These are phyloP conservation scores for Grammomys surdaster DNA, from an alignment of 2,113 vertebrate genomes.

Conservation along the genomic window DNA sequence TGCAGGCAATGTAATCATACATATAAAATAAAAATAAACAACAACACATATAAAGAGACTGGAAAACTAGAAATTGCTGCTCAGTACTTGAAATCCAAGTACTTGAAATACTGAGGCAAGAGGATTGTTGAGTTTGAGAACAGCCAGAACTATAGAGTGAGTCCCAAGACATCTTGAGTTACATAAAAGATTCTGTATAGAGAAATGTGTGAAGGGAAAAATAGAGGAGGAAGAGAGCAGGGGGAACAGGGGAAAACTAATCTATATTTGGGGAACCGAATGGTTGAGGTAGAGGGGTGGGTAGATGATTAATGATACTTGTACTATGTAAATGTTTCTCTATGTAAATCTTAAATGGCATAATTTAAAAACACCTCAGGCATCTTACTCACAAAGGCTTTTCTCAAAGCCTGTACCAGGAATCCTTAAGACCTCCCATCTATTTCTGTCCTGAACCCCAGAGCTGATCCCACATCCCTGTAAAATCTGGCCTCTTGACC, in stretches of 20 bases:
- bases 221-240: neutral
- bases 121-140: neutral
- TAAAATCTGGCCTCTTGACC: neutral
- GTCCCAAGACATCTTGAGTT: neutral
- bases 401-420: neutral
- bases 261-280: neutral
- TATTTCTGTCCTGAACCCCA: neutral
- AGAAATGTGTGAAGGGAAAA: neutral
- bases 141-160: neutral
- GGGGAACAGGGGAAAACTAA: neutral
- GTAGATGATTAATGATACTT: neutral
- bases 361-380: neutral
- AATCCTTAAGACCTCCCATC: neutral
- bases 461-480: neutral
- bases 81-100: neutral
- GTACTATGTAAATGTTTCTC: neutral
- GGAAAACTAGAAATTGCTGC: neutral
- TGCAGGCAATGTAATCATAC: neutral
- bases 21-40: neutral
- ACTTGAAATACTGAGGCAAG: neutral
- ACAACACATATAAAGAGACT: neutral
- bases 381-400: conserved; percentile 1
- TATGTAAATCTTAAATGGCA: conserved; percentile 58
- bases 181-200: too few species aligned
- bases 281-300: neutral